phyloP scores from a whole-genome alignment of 2,888 invertebrate species.

The Holacanthella duospinosa region DNA sequence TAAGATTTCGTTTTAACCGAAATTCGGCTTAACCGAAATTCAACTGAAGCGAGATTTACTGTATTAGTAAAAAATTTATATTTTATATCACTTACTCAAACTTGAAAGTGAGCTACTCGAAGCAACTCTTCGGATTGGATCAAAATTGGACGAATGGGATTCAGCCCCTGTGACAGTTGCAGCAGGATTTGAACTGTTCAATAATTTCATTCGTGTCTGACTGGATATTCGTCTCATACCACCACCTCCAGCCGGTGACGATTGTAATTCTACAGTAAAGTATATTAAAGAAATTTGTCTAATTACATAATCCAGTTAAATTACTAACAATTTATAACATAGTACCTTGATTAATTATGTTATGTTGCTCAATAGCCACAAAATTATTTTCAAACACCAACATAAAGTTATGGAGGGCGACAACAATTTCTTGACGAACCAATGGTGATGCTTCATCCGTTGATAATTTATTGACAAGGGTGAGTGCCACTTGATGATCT shows the following conservation, averaged over 20 bases:
- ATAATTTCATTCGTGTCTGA: constrained; percentile 44
- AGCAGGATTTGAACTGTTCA: constrained; percentile 41
- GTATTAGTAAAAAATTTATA: background rate
- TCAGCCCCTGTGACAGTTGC: constrained; percentile 38
- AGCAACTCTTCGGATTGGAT: constrained; percentile 52
- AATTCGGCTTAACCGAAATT: no score
- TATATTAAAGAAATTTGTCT: background rate
- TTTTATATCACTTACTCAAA: constrained; percentile 47
- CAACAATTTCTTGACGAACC: constrained; percentile 75
- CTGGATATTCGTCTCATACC: constrained; percentile 41
- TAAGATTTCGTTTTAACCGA: no score
- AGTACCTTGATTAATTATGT: constrained; percentile 21
- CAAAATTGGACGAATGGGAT: constrained; percentile 27
- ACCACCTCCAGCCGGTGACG: constrained; percentile 27
- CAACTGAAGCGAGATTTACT: no score
- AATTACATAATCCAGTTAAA: background rate
- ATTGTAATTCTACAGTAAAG: constrained; percentile 17
- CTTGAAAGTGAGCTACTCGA: constrained; percentile 61
- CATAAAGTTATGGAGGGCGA: constrained; percentile 76
- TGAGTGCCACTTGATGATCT: constrained; percentile 84
- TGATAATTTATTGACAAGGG: constrained; percentile 60
- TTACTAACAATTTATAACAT: background rate
- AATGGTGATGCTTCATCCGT: constrained; percentile 75
- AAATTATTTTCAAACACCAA: constrained; percentile 80
- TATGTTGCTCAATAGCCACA: constrained; percentile 51